phyloP scores from a whole-genome alignment of 2,113 vertebrate species.

The Mustelus asterias region DNA sequence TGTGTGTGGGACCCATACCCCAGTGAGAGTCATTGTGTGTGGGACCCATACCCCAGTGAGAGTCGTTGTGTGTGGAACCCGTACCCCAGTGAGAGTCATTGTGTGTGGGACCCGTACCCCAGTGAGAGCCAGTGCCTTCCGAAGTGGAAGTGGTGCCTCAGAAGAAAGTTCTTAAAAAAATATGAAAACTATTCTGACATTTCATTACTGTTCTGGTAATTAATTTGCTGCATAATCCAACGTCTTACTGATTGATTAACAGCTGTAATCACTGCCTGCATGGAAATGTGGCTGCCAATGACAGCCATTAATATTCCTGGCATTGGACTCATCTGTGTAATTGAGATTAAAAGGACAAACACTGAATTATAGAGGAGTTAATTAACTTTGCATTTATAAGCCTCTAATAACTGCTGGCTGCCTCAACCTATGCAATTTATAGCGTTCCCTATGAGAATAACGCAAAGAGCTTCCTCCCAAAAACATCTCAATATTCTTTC shows the following conservation, averaged over 20 bases:
- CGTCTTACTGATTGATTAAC: not conserved
- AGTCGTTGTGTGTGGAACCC: not conserved
- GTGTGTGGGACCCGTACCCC: not conserved
- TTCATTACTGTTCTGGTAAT: not conserved
- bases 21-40: not conserved
- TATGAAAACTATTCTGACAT: not conserved
- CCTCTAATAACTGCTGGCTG: not conserved
- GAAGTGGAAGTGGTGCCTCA: not conserved
- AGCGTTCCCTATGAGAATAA: not conserved
- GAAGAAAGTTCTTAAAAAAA: not conserved
- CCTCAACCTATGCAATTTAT: not conserved
- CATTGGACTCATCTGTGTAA: not conserved
- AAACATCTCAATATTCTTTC: not conserved
- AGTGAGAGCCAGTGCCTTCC: not conserved
- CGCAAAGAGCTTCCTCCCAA: not conserved
- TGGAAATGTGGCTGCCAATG: not conserved
- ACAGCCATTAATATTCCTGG: slow-evolving; percentile 14
- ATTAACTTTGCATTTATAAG: not conserved
- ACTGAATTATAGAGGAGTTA: not conserved
- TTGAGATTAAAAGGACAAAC: slow-evolving; percentile 27
- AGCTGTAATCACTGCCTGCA: not conserved
- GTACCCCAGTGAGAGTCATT: not conserved
- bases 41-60: not conserved
- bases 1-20: not conserved
- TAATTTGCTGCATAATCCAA: not conserved